These are phyloP conservation scores for Drosophila murphyi DNA, from an alignment of 1,140 invertebrate species.

Conservation along the genomic window DNA sequence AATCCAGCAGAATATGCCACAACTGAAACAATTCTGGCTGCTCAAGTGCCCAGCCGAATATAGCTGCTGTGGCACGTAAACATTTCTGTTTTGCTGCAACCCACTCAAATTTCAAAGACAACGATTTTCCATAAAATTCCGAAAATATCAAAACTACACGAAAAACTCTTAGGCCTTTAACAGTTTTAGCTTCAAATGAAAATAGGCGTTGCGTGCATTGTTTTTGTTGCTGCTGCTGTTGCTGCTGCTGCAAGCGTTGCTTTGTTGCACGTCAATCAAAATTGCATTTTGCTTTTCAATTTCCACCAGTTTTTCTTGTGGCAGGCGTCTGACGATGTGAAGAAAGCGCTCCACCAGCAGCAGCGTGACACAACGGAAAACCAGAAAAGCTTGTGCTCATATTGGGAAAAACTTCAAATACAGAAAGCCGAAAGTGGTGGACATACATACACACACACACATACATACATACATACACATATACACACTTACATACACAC, in stretches of 20 bases:
- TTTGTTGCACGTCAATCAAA: conserved; percentile 69
- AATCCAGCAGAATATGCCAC: not conserved
- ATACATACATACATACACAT: not conserved
- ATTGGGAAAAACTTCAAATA: conserved; percentile 71
- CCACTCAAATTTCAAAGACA: conserved; percentile 24
- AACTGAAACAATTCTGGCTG: not conserved
- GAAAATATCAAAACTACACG: not conserved
- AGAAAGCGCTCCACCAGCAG: conserved; percentile 37
- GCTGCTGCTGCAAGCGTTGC: not conserved
- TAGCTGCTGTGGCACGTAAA: not conserved
- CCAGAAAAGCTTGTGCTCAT: conserved; percentile 67
- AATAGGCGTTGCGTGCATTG: conserved; percentile 1
- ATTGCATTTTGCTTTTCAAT: conserved; percentile 72
- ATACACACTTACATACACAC: too few relatives aligned
- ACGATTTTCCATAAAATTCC: conserved; percentile 21
- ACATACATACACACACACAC: not conserved
- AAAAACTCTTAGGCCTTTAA: conserved; percentile 25
- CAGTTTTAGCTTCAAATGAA: conserved; percentile 3
- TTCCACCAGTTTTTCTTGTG: conserved; percentile 29
- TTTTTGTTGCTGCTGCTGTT: not conserved
- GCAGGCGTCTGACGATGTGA: not conserved
- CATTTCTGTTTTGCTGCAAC: not conserved
- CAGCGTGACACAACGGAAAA: conserved; percentile 28
- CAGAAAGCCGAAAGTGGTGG: conserved; percentile 50
- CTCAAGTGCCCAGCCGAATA: not conserved